phyloP scores from a whole-genome alignment of 2,113 vertebrate genomes.

The Catharus minimus region DNA sequence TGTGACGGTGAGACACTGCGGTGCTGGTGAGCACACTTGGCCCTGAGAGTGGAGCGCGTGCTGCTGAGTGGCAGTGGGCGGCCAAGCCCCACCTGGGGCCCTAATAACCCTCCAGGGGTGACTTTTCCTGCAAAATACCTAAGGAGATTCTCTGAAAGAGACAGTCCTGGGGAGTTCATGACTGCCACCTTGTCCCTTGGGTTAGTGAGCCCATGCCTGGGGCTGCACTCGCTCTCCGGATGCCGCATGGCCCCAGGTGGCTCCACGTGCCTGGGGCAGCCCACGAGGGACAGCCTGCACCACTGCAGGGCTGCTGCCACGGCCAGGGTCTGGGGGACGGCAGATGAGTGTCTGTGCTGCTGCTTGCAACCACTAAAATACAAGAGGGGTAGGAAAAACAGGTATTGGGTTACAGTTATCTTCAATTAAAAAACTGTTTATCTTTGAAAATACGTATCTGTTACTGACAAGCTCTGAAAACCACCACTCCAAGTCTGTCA shows the following conservation, averaged over 20 bases:
- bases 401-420: constrained; percentile 67
- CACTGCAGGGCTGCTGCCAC: fast-evolving
- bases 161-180: background rate
- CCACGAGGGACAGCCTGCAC: fast-evolving
- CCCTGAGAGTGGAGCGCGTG: background rate
- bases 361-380: constrained; percentile 8
- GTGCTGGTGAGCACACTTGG: background rate
- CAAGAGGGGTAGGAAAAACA: constrained; percentile 4
- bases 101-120: background rate
- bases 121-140: background rate
- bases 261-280: background rate
- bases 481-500: constrained; percentile 72
- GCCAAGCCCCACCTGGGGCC: background rate
- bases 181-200: background rate
- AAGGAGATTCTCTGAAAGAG: background rate
- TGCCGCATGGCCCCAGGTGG: background rate
- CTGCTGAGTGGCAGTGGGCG: background rate
- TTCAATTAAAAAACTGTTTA: constrained; percentile 53
- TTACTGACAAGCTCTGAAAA: constrained; percentile 70
- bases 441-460: constrained; percentile 70
- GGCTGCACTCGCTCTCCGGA: fast-evolving
- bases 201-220: fast-evolving
- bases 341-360: background rate
- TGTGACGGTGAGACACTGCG: background rate
- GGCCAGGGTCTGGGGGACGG: background rate